Base-by-base conservation (phyloP, 2,888 invertebrate genomes). In the Mesoligia furuncula region DNA sequence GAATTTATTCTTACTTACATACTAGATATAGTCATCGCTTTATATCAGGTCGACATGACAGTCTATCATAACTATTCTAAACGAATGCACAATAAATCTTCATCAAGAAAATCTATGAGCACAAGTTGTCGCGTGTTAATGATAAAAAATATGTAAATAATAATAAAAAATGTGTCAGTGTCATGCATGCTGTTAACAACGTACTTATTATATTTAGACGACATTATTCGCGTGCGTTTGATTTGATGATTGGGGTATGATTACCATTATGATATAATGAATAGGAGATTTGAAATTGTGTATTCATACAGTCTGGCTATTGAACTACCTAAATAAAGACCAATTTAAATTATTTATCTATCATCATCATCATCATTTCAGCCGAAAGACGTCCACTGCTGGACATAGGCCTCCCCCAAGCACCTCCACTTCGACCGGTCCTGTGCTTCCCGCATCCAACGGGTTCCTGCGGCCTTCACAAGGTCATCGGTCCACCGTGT, bases 111-210 rank as follows among this genome's bases (percentile, higher is more conserved):
- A 57, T 31, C 31, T 57, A 57, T 48, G n/a, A 48, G 6, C 20
- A 64, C n/a, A 64, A 64, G 3, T 0, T 48, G 31, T 75, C 39
- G 64, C 48, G 48, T 81, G 48, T 59, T n/a, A 27, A 31, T 48
- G 7, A 48, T 20, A 64, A 77, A 62, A 80, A 80, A 74, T 11
- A 62, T 51, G 8, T 73, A 15, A 64, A 64, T 42, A 75, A 39
- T 42, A 39, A 64, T 75, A 57, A 75, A 81, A 78, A 78, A 65
- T 39, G 15, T 78, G 78, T 82, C 78, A 78, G 31, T 78, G 78
- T 15, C 76, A 51, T 59, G 39, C n/a, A 24, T 48, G 24, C 48
- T 59, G 48, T 59, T 45, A 67, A 59, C 67, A 57, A 65, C 11
- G 4, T 39, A 75, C 9, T 81, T 31, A 39, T 81, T 75, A 31